Percentiles rank a stretch among this genome's conserved stretches.
phyloP scores from a whole-genome alignment of 2,888 invertebrate genomes.

The Nephrotoma guestfalica region DNA sequence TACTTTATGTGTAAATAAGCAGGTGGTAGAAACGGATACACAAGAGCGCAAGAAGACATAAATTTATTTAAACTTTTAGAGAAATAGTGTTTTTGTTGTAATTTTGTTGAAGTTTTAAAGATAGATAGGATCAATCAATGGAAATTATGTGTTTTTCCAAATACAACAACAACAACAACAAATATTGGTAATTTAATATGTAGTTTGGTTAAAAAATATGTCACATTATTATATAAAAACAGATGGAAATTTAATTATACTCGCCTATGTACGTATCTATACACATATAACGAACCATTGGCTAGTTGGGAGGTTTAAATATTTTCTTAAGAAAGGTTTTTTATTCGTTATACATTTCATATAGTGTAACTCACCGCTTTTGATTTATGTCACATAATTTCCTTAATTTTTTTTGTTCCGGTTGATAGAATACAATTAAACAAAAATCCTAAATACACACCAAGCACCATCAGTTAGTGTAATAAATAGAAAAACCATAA shows the following conservation, averaged over 20 bases:
- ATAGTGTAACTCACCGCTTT: not conserved
- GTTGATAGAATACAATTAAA: not conserved
- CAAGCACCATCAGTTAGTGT: not conserved
- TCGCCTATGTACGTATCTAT: not conserved
- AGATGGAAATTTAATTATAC: not conserved
- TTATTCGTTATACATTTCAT: not conserved
- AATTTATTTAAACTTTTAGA: not conserved
- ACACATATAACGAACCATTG: not conserved
- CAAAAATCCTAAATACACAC: not conserved
- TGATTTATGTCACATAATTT: not conserved
- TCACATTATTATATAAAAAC: not conserved
- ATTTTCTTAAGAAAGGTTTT: not conserved
- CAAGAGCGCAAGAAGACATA: not conserved
- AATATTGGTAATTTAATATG: not conserved
- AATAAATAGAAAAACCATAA: not conserved
- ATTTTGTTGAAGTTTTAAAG: not conserved
- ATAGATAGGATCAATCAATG: not conserved
- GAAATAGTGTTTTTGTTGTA: not conserved
- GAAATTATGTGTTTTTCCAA: not conserved
- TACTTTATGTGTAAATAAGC: constrained; percentile 2
- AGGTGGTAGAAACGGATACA: constrained; percentile 4
- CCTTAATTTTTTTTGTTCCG: not conserved
- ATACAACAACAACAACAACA: not conserved
- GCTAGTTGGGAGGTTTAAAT: not conserved
- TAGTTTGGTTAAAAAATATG: not conserved